Evolutionary conservation across 2,113 vertebrate genomes (phyloP).

Genomic region (Melanotaenia duboulayi): DNA sequence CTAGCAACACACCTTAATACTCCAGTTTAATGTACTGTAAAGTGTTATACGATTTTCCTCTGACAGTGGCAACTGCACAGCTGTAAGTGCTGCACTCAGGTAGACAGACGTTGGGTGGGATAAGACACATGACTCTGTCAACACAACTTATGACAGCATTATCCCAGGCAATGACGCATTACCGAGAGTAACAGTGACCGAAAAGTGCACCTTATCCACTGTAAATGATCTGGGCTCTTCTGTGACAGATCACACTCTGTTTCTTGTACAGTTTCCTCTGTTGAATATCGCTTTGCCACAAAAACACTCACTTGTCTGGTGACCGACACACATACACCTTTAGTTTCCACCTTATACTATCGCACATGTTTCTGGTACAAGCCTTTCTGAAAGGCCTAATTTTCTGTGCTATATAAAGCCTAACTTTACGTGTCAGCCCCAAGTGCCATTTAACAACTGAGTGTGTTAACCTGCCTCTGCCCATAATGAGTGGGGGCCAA

Average conservation of each 20-base stretch:
- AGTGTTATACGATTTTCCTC: conserved; percentile 50
- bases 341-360: conserved; percentile 16
- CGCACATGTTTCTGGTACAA: not conserved
- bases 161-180: conserved; percentile 71
- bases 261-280: conserved; percentile 22
- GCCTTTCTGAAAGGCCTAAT: conserved; percentile 19
- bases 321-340: not conserved
- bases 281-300: conserved; percentile 29
- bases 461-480: conserved; percentile 4
- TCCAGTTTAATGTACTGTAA: conserved; percentile 70
- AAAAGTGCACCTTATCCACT: conserved; percentile 50
- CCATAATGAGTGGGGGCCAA: conserved; percentile 9
- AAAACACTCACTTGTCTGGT: not conserved
- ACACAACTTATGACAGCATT: conserved; percentile 77
- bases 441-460: conserved; percentile 34
- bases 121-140: conserved; percentile 72
- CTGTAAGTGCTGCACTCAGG: conserved; percentile 62
- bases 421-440: conserved; percentile 19
- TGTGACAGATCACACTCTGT: conserved; percentile 50
- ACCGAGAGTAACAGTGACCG: conserved; percentile 42
- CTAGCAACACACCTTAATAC: conserved; percentile 55
- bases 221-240: conserved; percentile 52
- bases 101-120: conserved; percentile 44
- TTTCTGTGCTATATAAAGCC: conserved; percentile 49
- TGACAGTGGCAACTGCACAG: conserved; percentile 28